phyloP scores from a whole-genome alignment of 2,888 invertebrate species.

The Orchestes rusci region DNA sequence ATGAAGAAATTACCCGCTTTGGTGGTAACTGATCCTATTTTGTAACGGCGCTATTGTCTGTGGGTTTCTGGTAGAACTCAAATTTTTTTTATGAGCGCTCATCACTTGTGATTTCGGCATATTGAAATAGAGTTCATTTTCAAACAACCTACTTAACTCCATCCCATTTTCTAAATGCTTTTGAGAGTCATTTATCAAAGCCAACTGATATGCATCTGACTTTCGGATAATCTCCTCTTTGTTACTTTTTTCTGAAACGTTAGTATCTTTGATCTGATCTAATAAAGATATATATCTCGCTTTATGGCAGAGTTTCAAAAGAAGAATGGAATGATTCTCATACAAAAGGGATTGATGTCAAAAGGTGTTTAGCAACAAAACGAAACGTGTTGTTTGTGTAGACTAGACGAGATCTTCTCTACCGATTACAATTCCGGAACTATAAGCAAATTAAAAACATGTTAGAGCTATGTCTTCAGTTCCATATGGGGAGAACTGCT shows the following conservation, averaged over 20 bases:
- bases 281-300: constrained; percentile 23
- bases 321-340: constrained; percentile 18
- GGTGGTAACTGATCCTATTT: constrained; percentile 9
- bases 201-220: constrained; percentile 21
- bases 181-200: constrained; percentile 16
- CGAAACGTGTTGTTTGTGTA: constrained; percentile 19
- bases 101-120: too few species aligned
- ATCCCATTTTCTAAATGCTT: constrained; percentile 14
- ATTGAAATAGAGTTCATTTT: too few species aligned
- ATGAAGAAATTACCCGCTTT: constrained; percentile 1
- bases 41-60: too few species aligned
- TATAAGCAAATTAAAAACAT: too few species aligned
- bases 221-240: constrained; percentile 20
- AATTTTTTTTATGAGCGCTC: too few species aligned
- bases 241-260: constrained; percentile 18
- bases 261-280: too few species aligned
- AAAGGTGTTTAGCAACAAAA: constrained; percentile 23
- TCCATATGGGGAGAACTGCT: too few species aligned
- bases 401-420: constrained; percentile 5
- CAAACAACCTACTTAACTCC: constrained; percentile 6
- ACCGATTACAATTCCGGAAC: too few species aligned
- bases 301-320: constrained; percentile 16
- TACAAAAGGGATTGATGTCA: constrained; percentile 22
- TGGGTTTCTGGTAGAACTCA: too few species aligned
- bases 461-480: too few species aligned